phyloP scores from a whole-genome alignment of 1,140 invertebrate genomes.

The Conopomorpha cramerella region DNA sequence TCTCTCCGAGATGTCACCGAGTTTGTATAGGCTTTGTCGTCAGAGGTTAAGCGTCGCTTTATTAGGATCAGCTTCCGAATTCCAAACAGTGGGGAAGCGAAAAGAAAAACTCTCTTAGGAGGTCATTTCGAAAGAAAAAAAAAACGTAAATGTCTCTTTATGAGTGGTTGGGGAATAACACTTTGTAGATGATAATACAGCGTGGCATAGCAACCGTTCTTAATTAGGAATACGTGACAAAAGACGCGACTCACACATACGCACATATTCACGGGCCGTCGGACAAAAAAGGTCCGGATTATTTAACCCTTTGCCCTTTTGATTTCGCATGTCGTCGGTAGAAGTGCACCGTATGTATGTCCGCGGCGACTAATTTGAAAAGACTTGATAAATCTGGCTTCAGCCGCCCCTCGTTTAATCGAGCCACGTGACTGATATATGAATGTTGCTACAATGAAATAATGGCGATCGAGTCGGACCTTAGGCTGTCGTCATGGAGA shows the following conservation, averaged over 20 bases:
- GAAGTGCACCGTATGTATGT: constrained; percentile 41
- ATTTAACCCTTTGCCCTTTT: constrained; percentile 57
- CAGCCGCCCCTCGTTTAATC: constrained; percentile 44
- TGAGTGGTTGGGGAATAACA: too few species aligned
- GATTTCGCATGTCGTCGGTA: constrained; percentile 54
- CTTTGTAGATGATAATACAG: too few species aligned
- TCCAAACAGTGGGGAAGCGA: constrained; percentile 33
- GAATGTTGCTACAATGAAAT: constrained; percentile 55
- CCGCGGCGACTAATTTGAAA: constrained; percentile 51
- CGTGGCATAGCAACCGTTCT: constrained; percentile 43
- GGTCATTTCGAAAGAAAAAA: constrained; percentile 15
- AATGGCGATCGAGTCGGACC: constrained; percentile 24
- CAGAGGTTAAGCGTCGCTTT: constrained; percentile 52
- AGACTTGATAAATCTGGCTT: constrained; percentile 56
- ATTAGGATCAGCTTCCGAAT: constrained; percentile 49
- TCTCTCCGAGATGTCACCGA: constrained; percentile 50
- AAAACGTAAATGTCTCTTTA: constrained; percentile 52
- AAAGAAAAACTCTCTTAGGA: constrained; percentile 20
- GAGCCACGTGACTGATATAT: constrained; percentile 46
- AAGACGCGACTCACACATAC: constrained; percentile 58
- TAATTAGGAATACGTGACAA: constrained; percentile 64
- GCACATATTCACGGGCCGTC: constrained; percentile 30
- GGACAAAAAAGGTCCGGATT: constrained; percentile 53
- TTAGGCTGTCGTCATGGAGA: constrained; percentile 47
- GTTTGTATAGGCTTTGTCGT: constrained; percentile 53